Evolutionary conservation across 1,140 invertebrate species (phyloP).

Genomic region (Kradibia gibbosae): DNA sequence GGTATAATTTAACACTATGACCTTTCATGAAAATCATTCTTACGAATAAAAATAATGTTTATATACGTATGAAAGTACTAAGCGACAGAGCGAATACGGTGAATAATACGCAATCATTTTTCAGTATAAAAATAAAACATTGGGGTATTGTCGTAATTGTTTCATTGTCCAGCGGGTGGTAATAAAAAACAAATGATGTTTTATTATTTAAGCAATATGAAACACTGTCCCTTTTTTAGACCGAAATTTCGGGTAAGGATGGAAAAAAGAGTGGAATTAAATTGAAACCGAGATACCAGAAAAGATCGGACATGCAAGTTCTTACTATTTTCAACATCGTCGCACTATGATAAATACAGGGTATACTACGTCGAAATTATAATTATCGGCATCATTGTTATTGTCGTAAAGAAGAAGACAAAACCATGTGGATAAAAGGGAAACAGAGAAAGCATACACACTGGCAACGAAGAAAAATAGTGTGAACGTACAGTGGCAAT

Average conservation of each 20-base stretch:
- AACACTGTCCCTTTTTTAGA: neutral
- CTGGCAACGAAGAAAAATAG: neutral
- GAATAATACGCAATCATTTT: too few species aligned
- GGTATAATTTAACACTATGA: too few species aligned
- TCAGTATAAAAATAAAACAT: neutral
- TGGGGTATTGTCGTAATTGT: neutral
- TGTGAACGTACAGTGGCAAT: neutral
- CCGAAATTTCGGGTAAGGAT: neutral
- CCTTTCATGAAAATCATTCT: too few species aligned
- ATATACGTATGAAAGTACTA: too few species aligned
- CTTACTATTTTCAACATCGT: neutral
- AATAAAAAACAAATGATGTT: neutral
- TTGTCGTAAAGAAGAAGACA: slow-evolving; percentile 22
- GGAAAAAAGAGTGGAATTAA: neutral
- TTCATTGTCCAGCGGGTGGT: neutral
- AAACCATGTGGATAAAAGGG: slow-evolving; percentile 31
- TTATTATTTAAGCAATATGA: neutral
- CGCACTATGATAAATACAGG: neutral
- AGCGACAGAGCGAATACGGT: too few species aligned
- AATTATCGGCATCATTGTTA: slow-evolving; percentile 27
- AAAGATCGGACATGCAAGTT: neutral
- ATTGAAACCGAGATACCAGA: too few species aligned
- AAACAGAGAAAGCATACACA: slow-evolving; percentile 28
- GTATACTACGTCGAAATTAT: slow-evolving; percentile 11
- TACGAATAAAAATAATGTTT: too few species aligned